These are phyloP conservation scores for Megalops atlanticus DNA, from an alignment of 2,113 vertebrate species.

Conservation along the genomic window DNA sequence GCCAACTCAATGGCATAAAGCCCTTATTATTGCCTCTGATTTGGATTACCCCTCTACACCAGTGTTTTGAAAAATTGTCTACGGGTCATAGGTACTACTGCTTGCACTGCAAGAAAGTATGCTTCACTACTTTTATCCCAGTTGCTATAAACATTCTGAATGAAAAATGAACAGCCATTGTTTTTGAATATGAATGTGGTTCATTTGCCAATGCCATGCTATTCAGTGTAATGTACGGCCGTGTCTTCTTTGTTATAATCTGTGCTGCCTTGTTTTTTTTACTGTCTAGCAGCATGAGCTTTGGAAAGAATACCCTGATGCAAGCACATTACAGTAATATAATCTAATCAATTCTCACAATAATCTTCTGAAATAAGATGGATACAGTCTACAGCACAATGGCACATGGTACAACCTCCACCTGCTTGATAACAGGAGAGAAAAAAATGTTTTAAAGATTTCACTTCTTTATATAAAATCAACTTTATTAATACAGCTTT, in stretches of 20 bases:
- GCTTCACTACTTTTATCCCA: background rate
- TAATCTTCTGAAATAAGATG: background rate
- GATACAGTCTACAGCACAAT: background rate
- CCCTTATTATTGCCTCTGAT: background rate
- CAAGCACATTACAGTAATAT: too few relatives aligned
- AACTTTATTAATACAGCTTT: slow-evolving; percentile 10
- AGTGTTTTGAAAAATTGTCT: background rate
- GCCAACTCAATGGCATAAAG: slow-evolving; percentile 7
- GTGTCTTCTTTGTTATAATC: too few relatives aligned
- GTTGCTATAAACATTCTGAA: slow-evolving; percentile 1
- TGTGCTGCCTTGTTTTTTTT: too few relatives aligned
- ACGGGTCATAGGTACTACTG: background rate
- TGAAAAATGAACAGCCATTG: slow-evolving; percentile 1
- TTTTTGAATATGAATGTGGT: background rate
- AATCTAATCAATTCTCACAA: background rate
- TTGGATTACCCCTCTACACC: background rate
- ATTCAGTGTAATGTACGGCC: background rate
- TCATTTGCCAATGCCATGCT: background rate
- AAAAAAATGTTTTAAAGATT: background rate
- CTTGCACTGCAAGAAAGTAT: background rate
- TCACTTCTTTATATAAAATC: background rate
- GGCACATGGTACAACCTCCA: background rate
- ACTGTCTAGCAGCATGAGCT: background rate
- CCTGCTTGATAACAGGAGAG: background rate
- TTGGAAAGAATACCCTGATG: background rate